phyloP scores from a whole-genome alignment of 2,888 invertebrate species.

The Plemyria rubiginata region DNA sequence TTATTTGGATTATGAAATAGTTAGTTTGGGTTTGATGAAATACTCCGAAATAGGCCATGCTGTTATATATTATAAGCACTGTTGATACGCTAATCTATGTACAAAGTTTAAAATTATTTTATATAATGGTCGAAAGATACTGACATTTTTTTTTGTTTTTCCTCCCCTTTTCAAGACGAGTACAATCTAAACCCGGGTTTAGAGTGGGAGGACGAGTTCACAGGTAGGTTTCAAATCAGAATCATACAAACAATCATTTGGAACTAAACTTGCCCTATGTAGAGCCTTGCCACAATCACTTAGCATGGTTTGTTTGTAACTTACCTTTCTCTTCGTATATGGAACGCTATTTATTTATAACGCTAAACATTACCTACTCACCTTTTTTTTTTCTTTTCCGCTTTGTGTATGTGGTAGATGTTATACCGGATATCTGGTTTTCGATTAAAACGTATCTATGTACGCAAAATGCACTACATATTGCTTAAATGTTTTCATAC shows the following conservation, averaged over 20 bases:
- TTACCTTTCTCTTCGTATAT: slow-evolving; percentile 49
- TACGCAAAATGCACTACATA: slow-evolving; percentile 33
- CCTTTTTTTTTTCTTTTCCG: slow-evolving; percentile 34
- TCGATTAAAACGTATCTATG: slow-evolving; percentile 19
- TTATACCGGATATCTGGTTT: slow-evolving; percentile 18
- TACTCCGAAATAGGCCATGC: slow-evolving; percentile 66
- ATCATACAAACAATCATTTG: slow-evolving; percentile 75
- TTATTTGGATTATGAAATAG: background rate
- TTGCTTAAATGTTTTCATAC: slow-evolving; percentile 13
- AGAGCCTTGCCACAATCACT: slow-evolving; percentile 81
- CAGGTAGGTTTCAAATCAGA: slow-evolving; percentile 94
- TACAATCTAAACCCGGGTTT: slow-evolving; percentile 99
- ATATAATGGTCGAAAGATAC: slow-evolving; percentile 79
- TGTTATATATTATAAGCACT: slow-evolving; percentile 78
- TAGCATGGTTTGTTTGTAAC: slow-evolving; percentile 78
- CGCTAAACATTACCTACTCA: slow-evolving; percentile 42
- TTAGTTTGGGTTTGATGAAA: slow-evolving; percentile 46
- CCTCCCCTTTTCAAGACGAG: slow-evolving; percentile 95
- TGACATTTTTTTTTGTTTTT: slow-evolving; percentile 84
- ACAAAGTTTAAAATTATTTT: slow-evolving; percentile 62
- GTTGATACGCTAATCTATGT: slow-evolving; percentile 77
- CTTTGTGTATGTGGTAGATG: slow-evolving; percentile 37
- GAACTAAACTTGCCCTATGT: slow-evolving; percentile 75
- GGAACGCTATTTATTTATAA: slow-evolving; percentile 45
- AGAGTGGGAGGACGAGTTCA: slow-evolving; percentile 99